Evolutionary conservation across 1,140 invertebrate genomes (phyloP).

Genomic region (Drosophila pruinosa): DNA sequence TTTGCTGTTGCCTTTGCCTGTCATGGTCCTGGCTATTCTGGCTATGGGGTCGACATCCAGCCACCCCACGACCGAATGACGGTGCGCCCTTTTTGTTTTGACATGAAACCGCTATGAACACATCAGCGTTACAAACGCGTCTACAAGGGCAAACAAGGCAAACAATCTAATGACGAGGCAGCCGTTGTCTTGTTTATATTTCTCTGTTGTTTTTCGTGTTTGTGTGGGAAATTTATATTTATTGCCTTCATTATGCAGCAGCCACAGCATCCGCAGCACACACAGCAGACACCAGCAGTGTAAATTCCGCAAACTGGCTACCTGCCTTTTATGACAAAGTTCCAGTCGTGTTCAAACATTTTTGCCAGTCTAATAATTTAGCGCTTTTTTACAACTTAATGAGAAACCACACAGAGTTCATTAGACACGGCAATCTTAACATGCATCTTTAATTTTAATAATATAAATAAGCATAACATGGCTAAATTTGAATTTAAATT

Average conservation of each 20-base stretch:
- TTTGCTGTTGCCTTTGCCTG: neutral
- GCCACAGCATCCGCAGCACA: constrained; percentile 32
- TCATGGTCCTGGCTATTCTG: too few species aligned
- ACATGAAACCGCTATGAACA: constrained; percentile 82
- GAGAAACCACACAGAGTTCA: constrained; percentile 47
- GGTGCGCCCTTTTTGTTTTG: constrained; percentile 73
- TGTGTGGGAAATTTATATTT: constrained; percentile 81
- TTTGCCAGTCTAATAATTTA: constrained; percentile 5
- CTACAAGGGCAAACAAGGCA: constrained; percentile 80
- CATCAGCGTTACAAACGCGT: constrained; percentile 79
- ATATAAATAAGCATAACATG: neutral
- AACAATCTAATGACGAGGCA: constrained; percentile 74
- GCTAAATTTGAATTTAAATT: neutral
- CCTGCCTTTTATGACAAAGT: constrained; percentile 22
- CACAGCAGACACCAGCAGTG: neutral
- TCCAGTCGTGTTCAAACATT: constrained; percentile 12
- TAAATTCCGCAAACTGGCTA: constrained; percentile 51
- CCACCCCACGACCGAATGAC: constrained; percentile 27
- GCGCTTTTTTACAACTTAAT: constrained; percentile 57
- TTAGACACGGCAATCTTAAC: constrained; percentile 40
- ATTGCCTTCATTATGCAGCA: constrained; percentile 81
- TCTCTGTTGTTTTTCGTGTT: constrained; percentile 27
- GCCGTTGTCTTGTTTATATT: constrained; percentile 55
- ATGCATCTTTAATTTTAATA: neutral
- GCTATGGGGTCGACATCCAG: neutral